Evolutionary conservation across 2,888 invertebrate genomes (phyloP), one percentile per base, ranked within the genome.

Genomic region (Andrena flavipes): DNA sequence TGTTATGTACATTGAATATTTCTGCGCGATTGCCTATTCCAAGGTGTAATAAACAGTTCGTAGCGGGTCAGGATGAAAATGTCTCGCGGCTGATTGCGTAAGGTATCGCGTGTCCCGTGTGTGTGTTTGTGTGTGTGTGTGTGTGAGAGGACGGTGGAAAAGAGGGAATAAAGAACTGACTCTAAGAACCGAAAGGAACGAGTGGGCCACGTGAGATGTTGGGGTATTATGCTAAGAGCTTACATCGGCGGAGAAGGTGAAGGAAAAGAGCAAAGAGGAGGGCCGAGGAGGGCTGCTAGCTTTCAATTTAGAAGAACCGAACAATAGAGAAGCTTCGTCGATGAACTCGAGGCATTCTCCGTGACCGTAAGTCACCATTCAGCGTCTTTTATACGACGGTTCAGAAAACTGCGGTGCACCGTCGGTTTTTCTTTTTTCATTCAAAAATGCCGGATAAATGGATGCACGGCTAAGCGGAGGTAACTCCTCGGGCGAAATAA

Each of bases 241-340:
- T n/a, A 48, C 62, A 51, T 48, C 49, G 63, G 8, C 56, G n/a
- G 33, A 54, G 26, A 56, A 54, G 23, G 56, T 23, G 54, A 35
- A 62, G 29, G 56, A 69, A 76, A 59, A 69, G 68, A 23, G 60
- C 13, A 30, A 70, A 67, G 72, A 48, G 70, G 65, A 64, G 65
- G 20, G 30, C 16, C 35, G 10, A 30, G 30, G 7, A 26, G 29
- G 72, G 69, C 69, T 73, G 83, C 84, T 51, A 83, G 62, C 80
- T 84, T 83, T 84, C 83, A 77, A 80, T 83, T 83, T 80, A 80
- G 63, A 74, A 83, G 80, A 68, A 72, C 76, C 74, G 64, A 76
- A 84, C 84, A 84, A 84, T 84, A 42, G 59, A 49, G 48, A 1
- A 51, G 71, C 71, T 68, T 71, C 71, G 68, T 67, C 84, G 71